These are phyloP conservation scores for Urosaurus nigricauda DNA, from an alignment of 2,797 vertebrate genomes.

Conservation along the genomic window DNA sequence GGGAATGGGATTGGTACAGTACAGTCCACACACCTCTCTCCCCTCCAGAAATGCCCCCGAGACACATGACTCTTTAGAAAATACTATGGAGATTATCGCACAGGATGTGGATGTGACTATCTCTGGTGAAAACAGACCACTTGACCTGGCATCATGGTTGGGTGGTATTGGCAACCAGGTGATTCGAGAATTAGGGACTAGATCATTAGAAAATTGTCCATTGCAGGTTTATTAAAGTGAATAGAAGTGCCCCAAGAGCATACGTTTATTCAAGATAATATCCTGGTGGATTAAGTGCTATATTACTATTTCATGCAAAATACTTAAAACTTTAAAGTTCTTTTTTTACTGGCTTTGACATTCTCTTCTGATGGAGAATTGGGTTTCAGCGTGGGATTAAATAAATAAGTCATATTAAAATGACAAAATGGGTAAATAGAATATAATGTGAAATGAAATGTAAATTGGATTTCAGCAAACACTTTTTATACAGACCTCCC, in stretches of 20 bases:
- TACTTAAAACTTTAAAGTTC: constrained; percentile 53
- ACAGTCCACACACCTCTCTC: too few species aligned
- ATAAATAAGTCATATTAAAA: constrained; percentile 84
- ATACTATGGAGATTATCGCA: too few species aligned
- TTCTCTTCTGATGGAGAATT: constrained; percentile 69
- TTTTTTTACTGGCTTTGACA: constrained; percentile 68
- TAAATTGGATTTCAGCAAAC: constrained; percentile 85
- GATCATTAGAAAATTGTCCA: background rate
- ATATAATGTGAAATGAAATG: constrained; percentile 83
- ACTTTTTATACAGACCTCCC: constrained; percentile 79
- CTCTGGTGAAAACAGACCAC: too few species aligned
- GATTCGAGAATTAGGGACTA: background rate
- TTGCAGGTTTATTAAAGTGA: background rate
- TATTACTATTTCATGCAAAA: constrained; percentile 65
- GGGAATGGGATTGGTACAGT: too few species aligned
- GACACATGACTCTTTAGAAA: too few species aligned
- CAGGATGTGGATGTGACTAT: too few species aligned
- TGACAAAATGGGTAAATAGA: constrained; percentile 84
- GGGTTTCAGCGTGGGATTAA: constrained; percentile 80
- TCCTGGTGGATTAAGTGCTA: background rate
- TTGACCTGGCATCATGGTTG: background rate
- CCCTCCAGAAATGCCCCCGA: too few species aligned
- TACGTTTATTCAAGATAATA: background rate
- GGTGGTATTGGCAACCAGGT: background rate
- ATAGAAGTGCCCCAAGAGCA: background rate